A percentile compares a stretch with the other conserved stretches of the same genome.
Evolutionary conservation across 35 echinoderm and acorn worm species (phyloP).

Genomic region (Eucidaris tribuloides): DNA sequence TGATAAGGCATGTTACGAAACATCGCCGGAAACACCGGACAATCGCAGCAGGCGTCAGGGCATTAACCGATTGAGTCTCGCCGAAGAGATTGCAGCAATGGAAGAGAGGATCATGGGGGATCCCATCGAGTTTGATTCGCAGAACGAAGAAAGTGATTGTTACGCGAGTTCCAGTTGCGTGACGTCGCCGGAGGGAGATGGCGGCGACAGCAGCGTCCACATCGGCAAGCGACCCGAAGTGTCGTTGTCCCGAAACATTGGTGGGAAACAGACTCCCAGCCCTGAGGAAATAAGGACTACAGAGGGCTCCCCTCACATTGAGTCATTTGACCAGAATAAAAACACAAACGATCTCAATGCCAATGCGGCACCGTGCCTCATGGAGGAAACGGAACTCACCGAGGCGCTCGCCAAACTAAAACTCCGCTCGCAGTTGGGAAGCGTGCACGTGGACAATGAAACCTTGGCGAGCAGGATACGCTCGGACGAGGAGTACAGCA

Average conservation of each 20-base stretch:
- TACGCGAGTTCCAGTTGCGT: slow-evolving; percentile 63
- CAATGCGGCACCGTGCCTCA: slow-evolving; percentile 2
- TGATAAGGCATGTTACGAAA: slow-evolving; percentile 54
- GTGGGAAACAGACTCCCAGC: slow-evolving; percentile 23
- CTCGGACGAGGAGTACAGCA: neutral
- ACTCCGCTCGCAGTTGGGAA: neutral
- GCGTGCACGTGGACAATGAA: slow-evolving; percentile 1
- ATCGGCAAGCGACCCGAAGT: slow-evolving; percentile 40
- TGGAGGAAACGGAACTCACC: slow-evolving; percentile 22
- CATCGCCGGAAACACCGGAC: slow-evolving; percentile 53
- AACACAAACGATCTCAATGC: slow-evolving; percentile 24
- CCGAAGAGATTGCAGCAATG: slow-evolving; percentile 87
- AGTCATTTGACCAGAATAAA: slow-evolving; percentile 26
- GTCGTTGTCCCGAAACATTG: slow-evolving; percentile 29
- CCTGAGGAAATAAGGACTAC: slow-evolving; percentile 19
- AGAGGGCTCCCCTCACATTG: slow-evolving; percentile 39
- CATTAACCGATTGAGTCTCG: slow-evolving; percentile 81
- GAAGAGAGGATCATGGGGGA: slow-evolving; percentile 58
- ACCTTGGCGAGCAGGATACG: neutral
- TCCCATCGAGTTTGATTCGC: slow-evolving; percentile 42
- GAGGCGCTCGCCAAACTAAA: slow-evolving; percentile 19
- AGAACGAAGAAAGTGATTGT: slow-evolving; percentile 69
- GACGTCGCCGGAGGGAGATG: slow-evolving; percentile 85
- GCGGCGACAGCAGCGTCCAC: slow-evolving; percentile 26
- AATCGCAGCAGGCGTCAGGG: slow-evolving; percentile 44